phyloP scores from a whole-genome alignment of 2,888 invertebrate species.

The Psococerastis gibbosa region DNA sequence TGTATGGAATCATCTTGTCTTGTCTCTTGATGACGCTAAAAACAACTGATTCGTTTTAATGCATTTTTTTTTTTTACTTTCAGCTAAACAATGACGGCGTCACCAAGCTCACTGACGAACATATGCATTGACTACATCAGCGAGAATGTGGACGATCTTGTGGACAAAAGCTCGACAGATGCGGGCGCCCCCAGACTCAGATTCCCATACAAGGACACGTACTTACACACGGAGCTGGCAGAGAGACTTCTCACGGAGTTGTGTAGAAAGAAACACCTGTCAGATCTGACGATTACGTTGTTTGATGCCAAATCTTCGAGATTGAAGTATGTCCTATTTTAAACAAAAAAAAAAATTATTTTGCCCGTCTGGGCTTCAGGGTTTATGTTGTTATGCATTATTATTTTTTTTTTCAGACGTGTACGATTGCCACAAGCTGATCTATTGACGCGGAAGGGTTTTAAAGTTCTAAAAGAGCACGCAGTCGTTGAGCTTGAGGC shows the following conservation, averaged over 20 bases:
- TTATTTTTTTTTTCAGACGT: no score
- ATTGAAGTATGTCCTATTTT: conserved; percentile 34
- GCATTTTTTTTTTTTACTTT: not conserved
- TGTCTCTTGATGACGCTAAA: no score
- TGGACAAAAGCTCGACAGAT: not conserved
- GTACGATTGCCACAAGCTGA: conserved; percentile 38
- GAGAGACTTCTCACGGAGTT: conserved; percentile 35
- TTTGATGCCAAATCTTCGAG: conserved; percentile 39
- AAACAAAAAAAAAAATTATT: no score
- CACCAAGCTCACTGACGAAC: not conserved
- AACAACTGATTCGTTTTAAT: no score
- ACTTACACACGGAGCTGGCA: conserved; percentile 36
- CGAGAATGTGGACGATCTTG: not conserved
- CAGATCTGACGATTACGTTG: conserved; percentile 37
- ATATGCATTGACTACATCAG: not conserved
- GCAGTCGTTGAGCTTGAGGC: conserved; percentile 41
- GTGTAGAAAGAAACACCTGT: conserved; percentile 35
- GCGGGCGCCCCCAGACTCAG: no score
- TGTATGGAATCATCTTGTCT: no score
- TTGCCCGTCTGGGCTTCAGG: not conserved
- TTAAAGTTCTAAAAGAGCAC: conserved; percentile 39
- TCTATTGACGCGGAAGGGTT: conserved; percentile 35
- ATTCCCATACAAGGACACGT: conserved; percentile 25
- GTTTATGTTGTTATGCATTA: no score
- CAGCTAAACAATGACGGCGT: not conserved